A percentile compares a stretch with the other conserved stretches of the same genome.
phyloP scores from a whole-genome alignment of 2,888 invertebrate species.

The Vanessa cardui region DNA sequence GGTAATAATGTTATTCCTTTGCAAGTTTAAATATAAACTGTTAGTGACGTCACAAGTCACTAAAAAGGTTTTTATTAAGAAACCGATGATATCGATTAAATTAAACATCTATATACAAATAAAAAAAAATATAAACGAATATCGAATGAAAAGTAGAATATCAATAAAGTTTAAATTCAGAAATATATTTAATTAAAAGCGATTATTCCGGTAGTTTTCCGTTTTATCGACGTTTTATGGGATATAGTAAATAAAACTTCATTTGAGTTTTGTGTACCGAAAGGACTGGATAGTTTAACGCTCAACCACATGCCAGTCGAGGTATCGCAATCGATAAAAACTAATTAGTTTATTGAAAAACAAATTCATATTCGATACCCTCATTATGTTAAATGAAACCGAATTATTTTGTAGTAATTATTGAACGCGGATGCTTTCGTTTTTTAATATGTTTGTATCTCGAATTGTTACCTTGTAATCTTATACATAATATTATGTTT shows the following conservation, averaged over 20 bases:
- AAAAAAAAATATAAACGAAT: conserved; percentile 1
- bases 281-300: conserved; percentile 46
- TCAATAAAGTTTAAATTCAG: conserved; percentile 39
- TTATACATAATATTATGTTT: too few species aligned
- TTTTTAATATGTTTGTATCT: too few species aligned
- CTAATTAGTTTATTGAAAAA: conserved; percentile 34
- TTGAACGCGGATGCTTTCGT: too few species aligned
- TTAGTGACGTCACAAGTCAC: too few species aligned
- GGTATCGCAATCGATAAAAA: conserved; percentile 38
- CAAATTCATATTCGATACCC: neutral
- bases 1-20: too few species aligned
- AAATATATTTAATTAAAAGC: conserved; percentile 71
- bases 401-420: too few species aligned
- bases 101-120: neutral
- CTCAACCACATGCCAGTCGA: conserved; percentile 41
- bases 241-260: conserved; percentile 67
- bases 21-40: too few species aligned
- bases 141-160: conserved; percentile 34
- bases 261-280: conserved; percentile 59
- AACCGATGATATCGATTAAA: too few species aligned
- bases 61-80: too few species aligned
- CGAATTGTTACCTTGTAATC: too few species aligned
- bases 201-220: conserved; percentile 73
- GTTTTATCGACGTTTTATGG: conserved; percentile 73
- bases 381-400: too few species aligned